Base-by-base conservation (phyloP, 2,113 vertebrate genomes). In the Bothrops jararaca region DNA sequence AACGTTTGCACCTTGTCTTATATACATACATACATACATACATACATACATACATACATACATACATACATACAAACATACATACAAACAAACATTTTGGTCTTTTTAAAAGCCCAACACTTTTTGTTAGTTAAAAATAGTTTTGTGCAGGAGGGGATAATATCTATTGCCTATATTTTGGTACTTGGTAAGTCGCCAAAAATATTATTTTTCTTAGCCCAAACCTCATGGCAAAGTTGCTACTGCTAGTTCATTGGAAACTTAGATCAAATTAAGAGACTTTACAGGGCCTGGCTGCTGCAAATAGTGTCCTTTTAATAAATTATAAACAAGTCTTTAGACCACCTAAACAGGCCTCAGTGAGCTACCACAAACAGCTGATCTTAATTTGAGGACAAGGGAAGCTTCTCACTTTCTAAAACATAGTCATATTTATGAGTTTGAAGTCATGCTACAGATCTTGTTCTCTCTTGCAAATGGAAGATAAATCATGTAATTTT, bases 241-340 rank as follows among this genome's bases (percentile, higher is more conserved):
- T 98, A 98, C 98, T 97, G 97, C 96, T 93, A 97, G 97, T 96
- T 98, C 97, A 98, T 97, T 98, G 96, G 97, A 97, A 98, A 98
- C 97, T 97, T 96, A 96, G 97, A 97, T 97, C 97, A 97, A 98
- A 98, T 98, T 97, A 97, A 96, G 96, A 95, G 97, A 93, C 96
- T 95, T 98, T 95, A 96, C 97, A 96, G 93, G 96, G 96, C 92
- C 93, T 95, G 95, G 95, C 95, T 97, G 93, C 94, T 93, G 93
- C 7, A 42, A 95, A 93, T 58, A 80, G 92, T 94, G 94, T 95
- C 91, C 89, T 92, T 92, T 93, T 87, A 95, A 90, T 92, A 93
- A 96, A 95, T 93, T 94, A 92, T 91, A 92, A 95, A 96, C 93
- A 88, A 89, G 92, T 95, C 95, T 96, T 97, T 93, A 94, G 92